Percentiles rank a stretch among this genome's conserved stretches.
Evolutionary conservation across 2,113 vertebrate species (phyloP).

Genomic region (Gasterosteus nipponicus): DNA sequence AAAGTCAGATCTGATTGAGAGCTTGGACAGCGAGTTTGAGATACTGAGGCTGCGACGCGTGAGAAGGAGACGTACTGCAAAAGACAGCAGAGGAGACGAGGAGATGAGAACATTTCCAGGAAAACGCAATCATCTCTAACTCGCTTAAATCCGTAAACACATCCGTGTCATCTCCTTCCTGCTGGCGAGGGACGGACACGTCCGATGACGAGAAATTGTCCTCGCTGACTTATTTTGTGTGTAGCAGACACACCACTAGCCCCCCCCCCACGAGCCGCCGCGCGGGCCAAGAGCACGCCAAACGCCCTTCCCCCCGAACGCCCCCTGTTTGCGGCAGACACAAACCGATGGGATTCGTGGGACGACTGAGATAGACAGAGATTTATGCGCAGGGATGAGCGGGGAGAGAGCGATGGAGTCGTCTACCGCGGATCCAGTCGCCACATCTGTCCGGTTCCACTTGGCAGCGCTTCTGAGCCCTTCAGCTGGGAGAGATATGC

Average conservation of each 20-base stretch:
- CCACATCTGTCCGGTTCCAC: slow-evolving; percentile 77
- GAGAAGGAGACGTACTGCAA: neutral
- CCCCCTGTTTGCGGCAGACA: slow-evolving; percentile 61
- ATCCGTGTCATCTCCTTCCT: slow-evolving; percentile 25
- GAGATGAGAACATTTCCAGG: slow-evolving; percentile 16
- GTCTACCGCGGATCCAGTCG: slow-evolving; percentile 69
- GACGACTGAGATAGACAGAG: slow-evolving; percentile 73
- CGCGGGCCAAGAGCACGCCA: slow-evolving; percentile 22
- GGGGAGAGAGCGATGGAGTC: slow-evolving; percentile 74
- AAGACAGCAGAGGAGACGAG: slow-evolving; percentile 4
- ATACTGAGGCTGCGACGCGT: neutral
- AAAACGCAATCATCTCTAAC: slow-evolving; percentile 28
- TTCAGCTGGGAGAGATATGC: slow-evolving; percentile 74
- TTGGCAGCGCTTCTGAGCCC: slow-evolving; percentile 75
- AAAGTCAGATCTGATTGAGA: neutral
- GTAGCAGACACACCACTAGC: too few relatives aligned
- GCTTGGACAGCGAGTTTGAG: neutral
- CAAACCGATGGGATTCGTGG: slow-evolving; percentile 69
- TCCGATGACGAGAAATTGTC: slow-evolving; percentile 21
- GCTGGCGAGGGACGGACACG: slow-evolving; percentile 35
- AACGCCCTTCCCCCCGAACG: slow-evolving; percentile 32
- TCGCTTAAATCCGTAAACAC: slow-evolving; percentile 38
- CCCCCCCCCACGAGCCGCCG: slow-evolving; percentile 4
- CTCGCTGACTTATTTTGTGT: slow-evolving; percentile 47
- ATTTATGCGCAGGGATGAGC: slow-evolving; percentile 70